phyloP scores from a whole-genome alignment of 2,113 vertebrate species.

The Symphodus melops region DNA sequence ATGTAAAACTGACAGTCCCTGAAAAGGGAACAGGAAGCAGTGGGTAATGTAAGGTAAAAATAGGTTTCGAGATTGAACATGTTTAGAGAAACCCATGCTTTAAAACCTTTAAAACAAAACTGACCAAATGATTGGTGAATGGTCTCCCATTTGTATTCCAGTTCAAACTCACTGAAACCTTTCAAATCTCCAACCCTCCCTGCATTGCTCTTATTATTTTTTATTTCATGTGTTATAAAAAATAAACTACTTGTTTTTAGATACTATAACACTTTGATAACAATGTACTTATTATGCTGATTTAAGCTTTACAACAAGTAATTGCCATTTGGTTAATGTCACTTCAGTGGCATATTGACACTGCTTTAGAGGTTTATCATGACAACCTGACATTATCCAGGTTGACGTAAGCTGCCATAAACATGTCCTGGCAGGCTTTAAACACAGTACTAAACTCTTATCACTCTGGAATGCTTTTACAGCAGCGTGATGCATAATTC shows the following conservation, averaged over 20 bases:
- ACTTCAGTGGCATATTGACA: neutral
- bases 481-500: conserved; percentile 29
- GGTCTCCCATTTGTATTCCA: too few relatives aligned
- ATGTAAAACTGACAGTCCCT: too few relatives aligned
- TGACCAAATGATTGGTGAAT: too few relatives aligned
- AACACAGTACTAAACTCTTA: conserved; percentile 29
- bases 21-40: too few relatives aligned
- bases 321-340: neutral
- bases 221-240: too few relatives aligned
- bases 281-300: neutral
- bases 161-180: too few relatives aligned
- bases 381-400: conserved; percentile 17
- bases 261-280: neutral
- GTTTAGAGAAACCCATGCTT: too few relatives aligned
- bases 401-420: conserved; percentile 3
- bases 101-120: too few relatives aligned
- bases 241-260: neutral
- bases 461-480: conserved; percentile 21
- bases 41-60: too few relatives aligned
- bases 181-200: too few relatives aligned
- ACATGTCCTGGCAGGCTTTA: conserved; percentile 3
- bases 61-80: too few relatives aligned
- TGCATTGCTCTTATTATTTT: too few relatives aligned
- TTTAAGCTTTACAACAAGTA: neutral
- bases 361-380: neutral